Evolutionary conservation across 2,888 invertebrate species (phyloP).

Genomic region (Protonemura montana): DNA sequence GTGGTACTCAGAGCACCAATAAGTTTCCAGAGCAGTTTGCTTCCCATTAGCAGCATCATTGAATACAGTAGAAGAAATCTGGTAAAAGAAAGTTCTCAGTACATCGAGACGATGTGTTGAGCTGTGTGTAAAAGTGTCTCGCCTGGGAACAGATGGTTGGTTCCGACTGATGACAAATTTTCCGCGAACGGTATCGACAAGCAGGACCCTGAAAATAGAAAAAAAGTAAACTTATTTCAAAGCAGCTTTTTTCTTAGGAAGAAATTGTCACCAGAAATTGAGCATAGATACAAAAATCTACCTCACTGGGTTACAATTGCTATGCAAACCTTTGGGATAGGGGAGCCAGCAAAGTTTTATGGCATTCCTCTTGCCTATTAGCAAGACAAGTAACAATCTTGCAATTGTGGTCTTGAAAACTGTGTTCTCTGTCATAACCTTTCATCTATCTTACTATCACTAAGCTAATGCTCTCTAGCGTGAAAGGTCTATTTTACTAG

Average conservation of each 20-base stretch:
- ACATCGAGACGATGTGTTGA: slow-evolving; percentile 76
- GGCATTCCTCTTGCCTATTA: no score
- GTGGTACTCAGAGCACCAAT: slow-evolving; percentile 86
- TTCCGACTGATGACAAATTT: slow-evolving; percentile 78
- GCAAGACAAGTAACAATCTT: no score
- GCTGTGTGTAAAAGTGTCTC: slow-evolving; percentile 61
- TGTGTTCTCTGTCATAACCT: no score
- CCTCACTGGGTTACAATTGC: no score
- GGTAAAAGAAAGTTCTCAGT: slow-evolving; percentile 77
- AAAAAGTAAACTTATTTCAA: slow-evolving; percentile 53
- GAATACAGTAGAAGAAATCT: slow-evolving; percentile 57
- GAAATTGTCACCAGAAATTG: no score
- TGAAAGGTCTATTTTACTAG: no score
- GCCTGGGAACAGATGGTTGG: slow-evolving; percentile 55
- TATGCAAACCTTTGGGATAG: no score
- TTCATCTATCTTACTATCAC: slow-evolving; percentile 31
- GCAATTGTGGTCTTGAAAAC: no score
- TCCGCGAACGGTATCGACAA: slow-evolving; percentile 70
- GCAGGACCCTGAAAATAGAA: slow-evolving; percentile 65
- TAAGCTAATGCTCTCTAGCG: not conserved
- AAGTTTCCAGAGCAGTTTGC: slow-evolving; percentile 65
- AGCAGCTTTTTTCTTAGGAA: no score
- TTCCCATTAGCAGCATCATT: not conserved
- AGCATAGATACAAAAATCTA: no score
- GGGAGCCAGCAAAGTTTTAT: no score